Evolutionary conservation across 2,888 invertebrate genomes (phyloP), one percentile per base, ranked within the genome.

Genomic region (Apodemia zela): DNA sequence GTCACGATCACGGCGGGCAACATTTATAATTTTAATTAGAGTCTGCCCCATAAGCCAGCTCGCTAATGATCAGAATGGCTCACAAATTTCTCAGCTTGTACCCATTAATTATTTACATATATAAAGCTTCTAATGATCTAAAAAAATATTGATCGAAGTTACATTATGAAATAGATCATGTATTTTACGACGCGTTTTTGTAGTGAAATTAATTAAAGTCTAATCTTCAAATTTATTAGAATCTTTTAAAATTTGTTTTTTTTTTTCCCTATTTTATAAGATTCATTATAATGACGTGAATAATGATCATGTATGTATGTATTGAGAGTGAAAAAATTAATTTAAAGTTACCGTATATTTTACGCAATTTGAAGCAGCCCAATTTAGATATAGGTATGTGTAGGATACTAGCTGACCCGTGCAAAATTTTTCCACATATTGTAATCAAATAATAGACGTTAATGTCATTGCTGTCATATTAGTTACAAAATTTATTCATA

Each of bases 21-120:
- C 60, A 60, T 60, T 60, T 60, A 42, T 60, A 60, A 60, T 60
- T 60, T 60, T 60, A 60, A 60, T 60, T 38, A 60, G 18, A 18
- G 18, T 25, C 45, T 60, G 60, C 21, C 25, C 38, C 42, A 42
- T 21, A 60, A 60, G 42, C 59, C 42, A 42, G 38, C 38, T 60
- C 42, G 59, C 59, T 60, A 60, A 60, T 60, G 59, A 60, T 60
- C 59, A 17, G 38, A 60, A 60, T 42, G 42, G 51, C 51, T 51
- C 51, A 51, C 51, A 60, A 60, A 60, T 42, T 60, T 60, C 59
- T 35, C 42, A 60, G 70, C 75, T 76, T 83, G 84, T 85, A 80
- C 70, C 66, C 80, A 84, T 87, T 86, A 87, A 84, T 85, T 81
- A 81, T 79, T 59, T 79, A 80, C 75, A 78, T 80, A 84, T 80